Evolutionary conservation across 2,113 vertebrate species (phyloP).

Genomic region (Equus przewalskii): DNA sequence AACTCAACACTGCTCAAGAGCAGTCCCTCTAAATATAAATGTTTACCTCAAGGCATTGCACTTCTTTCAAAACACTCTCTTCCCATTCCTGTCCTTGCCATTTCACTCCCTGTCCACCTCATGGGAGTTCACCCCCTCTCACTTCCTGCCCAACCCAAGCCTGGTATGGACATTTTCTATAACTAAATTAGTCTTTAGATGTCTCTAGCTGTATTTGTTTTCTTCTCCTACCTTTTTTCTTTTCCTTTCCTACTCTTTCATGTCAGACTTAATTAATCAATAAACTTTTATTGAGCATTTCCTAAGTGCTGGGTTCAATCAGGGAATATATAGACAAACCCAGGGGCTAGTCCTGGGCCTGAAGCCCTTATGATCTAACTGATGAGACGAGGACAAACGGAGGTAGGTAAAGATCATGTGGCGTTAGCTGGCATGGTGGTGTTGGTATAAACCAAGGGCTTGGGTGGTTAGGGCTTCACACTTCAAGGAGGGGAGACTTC

Average conservation of each 20-base stretch:
- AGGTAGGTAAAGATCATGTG: not conserved
- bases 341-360: not conserved
- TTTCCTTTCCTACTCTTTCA: not conserved
- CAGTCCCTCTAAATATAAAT: not conserved
- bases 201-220: slow-evolving; percentile 16
- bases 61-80: not conserved
- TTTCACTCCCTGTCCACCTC: slow-evolving; percentile 46
- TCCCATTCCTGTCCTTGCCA: not conserved
- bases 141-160: not conserved
- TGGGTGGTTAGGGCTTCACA: not conserved
- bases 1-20: not conserved
- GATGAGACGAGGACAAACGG: not conserved
- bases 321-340: not conserved
- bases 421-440: not conserved
- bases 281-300: not conserved
- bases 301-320: not conserved
- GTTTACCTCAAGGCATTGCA: not conserved
- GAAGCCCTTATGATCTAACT: not conserved
- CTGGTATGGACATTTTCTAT: not conserved
- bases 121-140: not conserved
- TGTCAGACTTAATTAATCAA: not conserved
- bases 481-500: not conserved
- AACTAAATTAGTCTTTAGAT: not conserved
- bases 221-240: not conserved
- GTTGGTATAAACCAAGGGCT: not conserved